Evolutionary conservation across 2,888 invertebrate species (phyloP).

Genomic region (Pandemis cinnamomeana): DNA sequence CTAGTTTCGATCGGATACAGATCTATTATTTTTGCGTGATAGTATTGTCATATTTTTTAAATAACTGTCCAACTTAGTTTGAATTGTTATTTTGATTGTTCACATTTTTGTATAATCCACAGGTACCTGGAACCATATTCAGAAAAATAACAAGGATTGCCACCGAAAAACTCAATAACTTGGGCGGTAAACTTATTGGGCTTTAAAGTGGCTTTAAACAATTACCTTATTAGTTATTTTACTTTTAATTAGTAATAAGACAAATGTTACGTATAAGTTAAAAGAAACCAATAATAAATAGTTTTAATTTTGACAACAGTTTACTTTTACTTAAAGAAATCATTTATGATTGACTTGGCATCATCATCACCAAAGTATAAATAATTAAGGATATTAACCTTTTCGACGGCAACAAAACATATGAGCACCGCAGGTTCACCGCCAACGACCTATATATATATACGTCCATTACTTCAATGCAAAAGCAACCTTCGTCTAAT

Average conservation of each 20-base stretch:
- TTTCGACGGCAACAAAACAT: too few species aligned
- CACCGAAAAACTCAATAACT: slow-evolving; percentile 83
- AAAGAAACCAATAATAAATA: background rate
- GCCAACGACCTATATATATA: too few species aligned
- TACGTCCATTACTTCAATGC: too few species aligned
- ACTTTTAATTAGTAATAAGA: background rate
- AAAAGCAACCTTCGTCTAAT: too few species aligned
- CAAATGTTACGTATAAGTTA: background rate
- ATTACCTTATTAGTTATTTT: background rate
- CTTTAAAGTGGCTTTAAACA: slow-evolving; percentile 81
- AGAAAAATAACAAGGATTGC: slow-evolving; percentile 79
- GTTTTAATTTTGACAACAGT: background rate
- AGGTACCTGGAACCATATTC: slow-evolving; percentile 82
- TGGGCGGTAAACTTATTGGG: slow-evolving; percentile 84
- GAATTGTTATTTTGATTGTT: background rate
- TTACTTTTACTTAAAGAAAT: background rate
- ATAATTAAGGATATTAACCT: too few species aligned
- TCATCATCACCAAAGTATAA: too few species aligned
- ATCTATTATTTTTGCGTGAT: too few species aligned
- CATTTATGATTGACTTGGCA: too few species aligned
- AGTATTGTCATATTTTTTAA: background rate
- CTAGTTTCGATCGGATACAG: too few species aligned
- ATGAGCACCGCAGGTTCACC: too few species aligned
- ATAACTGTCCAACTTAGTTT: too few species aligned
- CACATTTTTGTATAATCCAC: slow-evolving; percentile 46